Evolutionary conservation across 2,113 vertebrate species (phyloP), one percentile per base, ranked within the genome.

Genomic region (Barbus barbus): DNA sequence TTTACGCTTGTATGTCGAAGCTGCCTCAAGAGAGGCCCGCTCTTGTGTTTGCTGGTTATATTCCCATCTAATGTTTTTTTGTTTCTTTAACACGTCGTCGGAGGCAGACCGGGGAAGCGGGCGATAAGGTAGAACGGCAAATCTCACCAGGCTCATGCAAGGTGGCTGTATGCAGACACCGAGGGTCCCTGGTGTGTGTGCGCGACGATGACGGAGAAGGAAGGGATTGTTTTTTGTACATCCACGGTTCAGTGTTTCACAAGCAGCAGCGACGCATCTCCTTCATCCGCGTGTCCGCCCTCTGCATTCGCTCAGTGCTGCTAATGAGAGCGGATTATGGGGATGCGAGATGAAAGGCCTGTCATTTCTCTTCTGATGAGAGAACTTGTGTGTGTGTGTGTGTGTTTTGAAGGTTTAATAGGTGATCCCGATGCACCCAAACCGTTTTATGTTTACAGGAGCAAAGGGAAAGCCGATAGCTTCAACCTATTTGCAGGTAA

Each of bases 261-360:
- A 46, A 60, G 46, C 75, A 9, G 81, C 81, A 36, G 51, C 24
- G 24, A 31, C 2, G 31, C 36, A 22, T 69, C 67, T 82, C 79
- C 78, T 61, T 85, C 84, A 82, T 65, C 78, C 78, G 3, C 3
- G 26, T 26, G 20, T 58, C 76, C 33, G 51, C 76, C 71, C 65
- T 51, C 83, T 60, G n/a, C 75, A 48, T 26, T 63, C 20, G 12
- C 78, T 61, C 63, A 16, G 24, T 18, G 31, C 24, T 9, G 8
- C 36, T 86, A 86, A 86, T 72, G 80, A 82, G 80, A 51, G 31
- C 18, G 74, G 85, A 86, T 83, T 83, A 86, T 33, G 51, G 36
- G 67, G 81, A 77, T 71, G 61, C 51, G 24, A 78, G 85, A 86
- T 86, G 63, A 86, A 83, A 86, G 74, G 74, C 41, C 28, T 56